phyloP scores from a whole-genome alignment of 1,140 invertebrate genomes.

The Brachionus koreanus region DNA sequence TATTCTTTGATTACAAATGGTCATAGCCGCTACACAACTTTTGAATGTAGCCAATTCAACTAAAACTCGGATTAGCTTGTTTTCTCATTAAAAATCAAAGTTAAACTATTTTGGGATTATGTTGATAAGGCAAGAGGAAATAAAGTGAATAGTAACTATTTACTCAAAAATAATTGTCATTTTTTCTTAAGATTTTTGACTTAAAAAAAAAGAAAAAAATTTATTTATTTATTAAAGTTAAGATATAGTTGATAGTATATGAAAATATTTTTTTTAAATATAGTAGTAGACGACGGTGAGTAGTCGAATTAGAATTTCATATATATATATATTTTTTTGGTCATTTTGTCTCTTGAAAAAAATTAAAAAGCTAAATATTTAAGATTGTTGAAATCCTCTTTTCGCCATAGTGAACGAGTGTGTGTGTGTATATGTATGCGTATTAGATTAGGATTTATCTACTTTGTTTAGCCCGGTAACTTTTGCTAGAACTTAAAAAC shows the following conservation, averaged over 20 bases:
- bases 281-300: not conserved
- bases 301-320: not conserved
- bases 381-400: not conserved
- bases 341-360: not conserved
- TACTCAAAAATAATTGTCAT: slow-evolving; percentile 35
- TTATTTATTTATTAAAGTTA: not conserved
- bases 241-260: slow-evolving; percentile 1
- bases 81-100: slow-evolving; percentile 22
- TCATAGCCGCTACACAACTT: not conserved
- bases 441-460: not conserved
- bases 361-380: slow-evolving; percentile 19
- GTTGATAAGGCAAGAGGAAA: slow-evolving; percentile 16
- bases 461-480: not conserved
- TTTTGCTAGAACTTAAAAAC: not conserved
- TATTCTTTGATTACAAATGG: not conserved
- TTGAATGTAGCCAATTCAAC: not conserved
- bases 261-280: not conserved
- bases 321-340: slow-evolving; percentile 3
- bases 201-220: not conserved
- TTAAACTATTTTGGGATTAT: slow-evolving; percentile 15
- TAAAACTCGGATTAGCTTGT: not conserved
- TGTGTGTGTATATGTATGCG: not conserved
- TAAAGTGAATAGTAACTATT: slow-evolving; percentile 21
- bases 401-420: not conserved
- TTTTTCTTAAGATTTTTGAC: not conserved